Percentiles rank a stretch among this genome's conserved stretches.
These are phyloP conservation scores for Pachypanchax playfairii DNA, from an alignment of 2,113 vertebrate genomes.

Conservation along the genomic window DNA sequence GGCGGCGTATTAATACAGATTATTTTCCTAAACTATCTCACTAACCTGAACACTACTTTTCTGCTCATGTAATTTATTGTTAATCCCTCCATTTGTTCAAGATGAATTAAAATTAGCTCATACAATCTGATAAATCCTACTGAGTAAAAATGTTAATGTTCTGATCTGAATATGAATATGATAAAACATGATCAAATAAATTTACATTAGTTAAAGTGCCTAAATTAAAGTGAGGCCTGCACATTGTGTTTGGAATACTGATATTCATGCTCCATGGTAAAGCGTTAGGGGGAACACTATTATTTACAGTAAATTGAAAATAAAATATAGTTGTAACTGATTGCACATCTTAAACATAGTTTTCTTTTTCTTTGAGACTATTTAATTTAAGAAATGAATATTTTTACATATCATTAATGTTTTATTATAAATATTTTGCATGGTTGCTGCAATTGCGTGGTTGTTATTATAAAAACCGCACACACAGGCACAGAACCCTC, in stretches of 20 bases:
- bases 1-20: constrained; percentile 36
- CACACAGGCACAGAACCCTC: not conserved
- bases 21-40: constrained; percentile 13
- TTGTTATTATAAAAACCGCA: not conserved
- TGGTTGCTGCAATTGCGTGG: not conserved
- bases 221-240: constrained; percentile 6
- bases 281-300: not conserved
- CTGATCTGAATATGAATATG: constrained; percentile 6
- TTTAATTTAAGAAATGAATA: too few relatives aligned
- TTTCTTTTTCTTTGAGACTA: too few relatives aligned
- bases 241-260: not conserved
- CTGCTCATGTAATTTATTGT: constrained; percentile 18
- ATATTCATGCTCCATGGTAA: not conserved
- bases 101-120: constrained; percentile 8
- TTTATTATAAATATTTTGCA: not conserved
- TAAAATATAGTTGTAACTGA: too few relatives aligned
- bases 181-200: not conserved
- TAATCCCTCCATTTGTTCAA: constrained; percentile 22
- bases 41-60: constrained; percentile 16
- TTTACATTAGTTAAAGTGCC: constrained; percentile 6
- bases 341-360: too few relatives aligned
- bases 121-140: not conserved
- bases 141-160: not conserved
- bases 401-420: too few relatives aligned
- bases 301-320: not conserved